Conservation (phyloP, 2,888 invertebrate species). For the Apoderus coryli region DNA sequence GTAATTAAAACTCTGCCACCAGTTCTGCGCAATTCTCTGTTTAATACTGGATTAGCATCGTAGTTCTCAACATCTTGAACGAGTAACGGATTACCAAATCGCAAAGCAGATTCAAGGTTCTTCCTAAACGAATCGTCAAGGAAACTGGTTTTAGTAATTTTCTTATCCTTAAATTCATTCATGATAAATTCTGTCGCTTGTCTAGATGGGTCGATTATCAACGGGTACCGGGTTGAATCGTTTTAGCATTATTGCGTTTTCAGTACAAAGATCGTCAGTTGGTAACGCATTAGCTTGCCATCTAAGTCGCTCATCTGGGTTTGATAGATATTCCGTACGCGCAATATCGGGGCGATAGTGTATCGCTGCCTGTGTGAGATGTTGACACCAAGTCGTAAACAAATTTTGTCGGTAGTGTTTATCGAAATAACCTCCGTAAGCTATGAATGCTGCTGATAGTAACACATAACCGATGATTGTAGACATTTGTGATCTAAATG, state of each 20-base stretch:
- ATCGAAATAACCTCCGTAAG: conserved; percentile 94
- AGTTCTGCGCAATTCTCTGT: conserved; percentile 86
- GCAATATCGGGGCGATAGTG: conserved; percentile 91
- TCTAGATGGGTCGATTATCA: conserved; percentile 98
- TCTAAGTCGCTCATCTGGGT: conserved; percentile 92
- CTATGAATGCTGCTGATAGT: conserved; percentile 91
- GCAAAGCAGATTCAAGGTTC: conserved; percentile 92
- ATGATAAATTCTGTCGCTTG: conserved; percentile 98
- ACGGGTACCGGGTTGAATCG: conserved; percentile 96
- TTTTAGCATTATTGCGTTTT: conserved; percentile 93
- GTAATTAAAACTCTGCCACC: conserved; percentile 97
- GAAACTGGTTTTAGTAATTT: conserved; percentile 97
- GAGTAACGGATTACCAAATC: conserved; percentile 95
- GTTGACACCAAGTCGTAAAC: conserved; percentile 91
- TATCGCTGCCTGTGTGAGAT: conserved; percentile 80
- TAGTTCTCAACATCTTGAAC: conserved; percentile 99
- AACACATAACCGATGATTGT: conserved; percentile 96
- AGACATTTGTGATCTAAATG: conserved; percentile 98
- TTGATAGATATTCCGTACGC: conserved; percentile 92
- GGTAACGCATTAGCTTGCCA: conserved; percentile 98
- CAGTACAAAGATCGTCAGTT: conserved; percentile 94
- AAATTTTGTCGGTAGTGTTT: conserved; percentile 91
- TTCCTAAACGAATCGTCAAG: conserved; percentile 98
- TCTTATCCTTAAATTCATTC: conserved; percentile 92
- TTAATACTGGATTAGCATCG: conserved; percentile 97